Evolutionary conservation across 1,140 invertebrate species (phyloP).

Genomic region (Neodiprion virginianus): DNA sequence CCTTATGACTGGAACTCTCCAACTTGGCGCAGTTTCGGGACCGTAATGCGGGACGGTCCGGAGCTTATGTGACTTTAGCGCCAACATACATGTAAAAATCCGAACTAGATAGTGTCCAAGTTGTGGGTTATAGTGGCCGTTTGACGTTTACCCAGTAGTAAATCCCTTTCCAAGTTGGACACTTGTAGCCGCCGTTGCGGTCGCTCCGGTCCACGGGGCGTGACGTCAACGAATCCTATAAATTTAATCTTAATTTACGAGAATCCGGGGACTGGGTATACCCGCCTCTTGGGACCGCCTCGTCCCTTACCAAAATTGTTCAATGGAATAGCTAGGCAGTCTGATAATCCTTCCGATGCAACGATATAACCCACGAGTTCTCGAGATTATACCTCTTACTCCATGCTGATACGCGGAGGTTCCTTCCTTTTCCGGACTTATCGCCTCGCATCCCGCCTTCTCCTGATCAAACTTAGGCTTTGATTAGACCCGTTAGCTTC

Average conservation of each 20-base stretch:
- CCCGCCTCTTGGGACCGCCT: neutral
- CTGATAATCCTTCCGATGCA: no score
- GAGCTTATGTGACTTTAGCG: neutral
- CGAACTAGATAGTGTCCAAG: neutral
- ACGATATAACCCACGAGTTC: no score
- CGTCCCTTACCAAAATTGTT: neutral
- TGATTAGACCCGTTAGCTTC: no score
- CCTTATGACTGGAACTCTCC: no score
- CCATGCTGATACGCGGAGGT: no score
- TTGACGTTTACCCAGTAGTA: conserved; percentile 14
- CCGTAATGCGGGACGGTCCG: neutral
- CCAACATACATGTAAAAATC: neutral
- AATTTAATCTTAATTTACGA: conserved; percentile 34
- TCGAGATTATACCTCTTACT: no score
- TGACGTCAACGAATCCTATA: conserved; percentile 27
- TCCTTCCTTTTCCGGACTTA: no score
- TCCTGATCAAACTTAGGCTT: no score
- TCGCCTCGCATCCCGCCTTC: no score
- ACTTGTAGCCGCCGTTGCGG: conserved; percentile 25
- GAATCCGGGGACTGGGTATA: neutral
- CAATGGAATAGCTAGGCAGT: conserved; percentile 1
- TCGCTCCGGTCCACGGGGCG: neutral
- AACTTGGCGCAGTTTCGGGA: neutral
- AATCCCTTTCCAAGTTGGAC: conserved; percentile 31
- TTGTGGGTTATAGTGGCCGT: conserved; percentile 25